These are phyloP conservation scores for Archocentrus centrarchus DNA, from an alignment of 2,113 vertebrate species.

Conservation along the genomic window DNA sequence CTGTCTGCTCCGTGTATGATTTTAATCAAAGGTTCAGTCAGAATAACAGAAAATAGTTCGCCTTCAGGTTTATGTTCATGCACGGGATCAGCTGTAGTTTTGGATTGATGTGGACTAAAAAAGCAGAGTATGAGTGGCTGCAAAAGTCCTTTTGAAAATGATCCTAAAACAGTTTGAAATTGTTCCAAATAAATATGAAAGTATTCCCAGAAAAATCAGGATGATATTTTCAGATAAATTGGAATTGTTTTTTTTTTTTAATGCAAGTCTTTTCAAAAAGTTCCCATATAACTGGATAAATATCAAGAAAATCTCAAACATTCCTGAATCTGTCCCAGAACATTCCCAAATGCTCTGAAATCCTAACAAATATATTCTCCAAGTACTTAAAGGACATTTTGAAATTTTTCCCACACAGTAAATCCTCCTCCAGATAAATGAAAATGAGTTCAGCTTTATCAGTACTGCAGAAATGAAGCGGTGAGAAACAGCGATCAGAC, in stretches of 20 bases:
- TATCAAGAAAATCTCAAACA: not conserved
- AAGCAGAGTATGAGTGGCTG: not conserved
- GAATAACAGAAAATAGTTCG: not conserved
- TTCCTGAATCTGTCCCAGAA: accelerated
- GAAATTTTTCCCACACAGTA: not conserved
- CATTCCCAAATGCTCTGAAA: not conserved
- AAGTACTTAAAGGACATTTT: not conserved
- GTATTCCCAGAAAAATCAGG: not conserved
- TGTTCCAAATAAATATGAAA: not conserved
- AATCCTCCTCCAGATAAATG: accelerated
- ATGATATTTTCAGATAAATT: not conserved
- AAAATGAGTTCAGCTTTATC: not conserved
- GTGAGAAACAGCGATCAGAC: not conserved
- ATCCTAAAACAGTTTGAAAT: too few relatives aligned
- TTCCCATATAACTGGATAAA: not conserved
- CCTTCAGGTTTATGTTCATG: not conserved
- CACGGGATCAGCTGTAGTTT: not conserved
- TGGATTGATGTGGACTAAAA: too few relatives aligned
- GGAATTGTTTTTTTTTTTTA: not conserved
- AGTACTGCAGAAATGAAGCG: not conserved
- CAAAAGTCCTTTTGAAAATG: not conserved
- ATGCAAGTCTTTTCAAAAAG: too few relatives aligned
- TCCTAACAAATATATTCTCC: not conserved
- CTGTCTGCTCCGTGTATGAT: not conserved
- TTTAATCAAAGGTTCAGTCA: not conserved